Percentiles rank a stretch among this genome's conserved stretches.
Evolutionary conservation across 2,888 invertebrate species (phyloP).

Genomic region (Andrena flavipes): DNA sequence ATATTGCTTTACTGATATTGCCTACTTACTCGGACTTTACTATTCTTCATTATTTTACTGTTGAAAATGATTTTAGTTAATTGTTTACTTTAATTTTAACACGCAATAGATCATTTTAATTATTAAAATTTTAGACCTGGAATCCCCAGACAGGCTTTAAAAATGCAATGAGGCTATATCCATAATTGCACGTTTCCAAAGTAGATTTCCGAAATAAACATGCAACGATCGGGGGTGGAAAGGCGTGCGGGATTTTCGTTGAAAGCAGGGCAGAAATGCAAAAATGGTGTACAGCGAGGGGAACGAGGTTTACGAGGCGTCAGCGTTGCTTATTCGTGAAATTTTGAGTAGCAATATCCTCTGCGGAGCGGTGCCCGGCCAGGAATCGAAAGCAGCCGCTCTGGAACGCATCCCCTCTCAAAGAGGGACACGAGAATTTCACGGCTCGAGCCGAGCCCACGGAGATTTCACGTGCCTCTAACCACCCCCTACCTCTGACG

Average conservation of each 20-base stretch:
- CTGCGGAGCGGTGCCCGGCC: background rate
- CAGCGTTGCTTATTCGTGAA: conserved; percentile 40
- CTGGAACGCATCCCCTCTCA: background rate
- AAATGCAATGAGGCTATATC: no score
- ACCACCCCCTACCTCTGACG: conserved; percentile 7
- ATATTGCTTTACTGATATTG: no score
- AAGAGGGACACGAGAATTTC: conserved; percentile 24
- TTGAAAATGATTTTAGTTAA: no score
- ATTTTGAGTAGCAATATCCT: conserved; percentile 45
- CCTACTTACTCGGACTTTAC: no score
- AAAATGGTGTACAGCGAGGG: conserved; percentile 8
- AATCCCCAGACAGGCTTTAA: no score
- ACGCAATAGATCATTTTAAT: no score
- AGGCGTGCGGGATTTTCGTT: background rate
- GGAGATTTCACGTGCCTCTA: conserved; percentile 22
- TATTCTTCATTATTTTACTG: no score
- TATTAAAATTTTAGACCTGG: no score
- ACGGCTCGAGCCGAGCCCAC: conserved; percentile 15
- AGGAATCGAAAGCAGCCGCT: conserved; percentile 37
- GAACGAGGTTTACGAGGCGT: conserved; percentile 10
- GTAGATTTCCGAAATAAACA: no score
- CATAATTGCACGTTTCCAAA: no score
- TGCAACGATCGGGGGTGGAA: background rate
- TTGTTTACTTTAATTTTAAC: no score
- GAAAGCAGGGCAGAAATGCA: conserved; percentile 19